Evolutionary conservation across 2,113 vertebrate genomes (phyloP).

Genomic region (Uropsilus gracilis): DNA sequence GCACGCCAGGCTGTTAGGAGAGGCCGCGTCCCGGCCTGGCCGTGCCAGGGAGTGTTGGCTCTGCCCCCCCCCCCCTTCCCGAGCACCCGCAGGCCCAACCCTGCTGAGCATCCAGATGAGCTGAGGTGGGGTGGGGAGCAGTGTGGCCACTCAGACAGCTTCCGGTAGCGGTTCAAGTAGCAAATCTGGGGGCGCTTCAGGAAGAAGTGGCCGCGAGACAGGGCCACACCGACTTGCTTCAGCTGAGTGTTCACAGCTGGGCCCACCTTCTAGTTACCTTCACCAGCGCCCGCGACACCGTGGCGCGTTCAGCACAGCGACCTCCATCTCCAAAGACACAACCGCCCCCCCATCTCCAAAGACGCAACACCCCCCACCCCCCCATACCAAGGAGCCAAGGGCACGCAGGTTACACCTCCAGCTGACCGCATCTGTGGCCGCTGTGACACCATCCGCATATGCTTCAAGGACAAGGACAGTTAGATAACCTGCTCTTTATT

Average conservation of each 20-base stretch:
- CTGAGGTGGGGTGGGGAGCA: no score
- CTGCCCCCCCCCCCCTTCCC: no score
- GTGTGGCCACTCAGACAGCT: no score
- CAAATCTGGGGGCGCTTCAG: background rate
- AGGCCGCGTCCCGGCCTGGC: background rate
- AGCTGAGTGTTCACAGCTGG: no score
- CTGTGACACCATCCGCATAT: background rate
- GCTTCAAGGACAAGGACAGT: background rate
- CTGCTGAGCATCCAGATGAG: no score
- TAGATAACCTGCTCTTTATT: background rate
- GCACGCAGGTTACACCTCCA: accelerated
- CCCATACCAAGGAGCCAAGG: no score
- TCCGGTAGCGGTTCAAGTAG: background rate
- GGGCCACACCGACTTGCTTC: background rate
- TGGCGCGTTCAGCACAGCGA: background rate
- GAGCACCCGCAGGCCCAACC: no score
- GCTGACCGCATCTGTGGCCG: background rate
- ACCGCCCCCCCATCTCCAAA: background rate
- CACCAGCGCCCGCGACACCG: background rate
- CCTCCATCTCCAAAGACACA: background rate
- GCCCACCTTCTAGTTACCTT: background rate
- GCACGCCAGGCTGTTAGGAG: background rate
- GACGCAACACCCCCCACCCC: background rate
- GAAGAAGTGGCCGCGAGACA: background rate
- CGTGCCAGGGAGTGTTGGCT: background rate